Base-by-base conservation (phyloP, 53 echinoderm and acorn worm genomes). In the Holothuria scabra region DNA sequence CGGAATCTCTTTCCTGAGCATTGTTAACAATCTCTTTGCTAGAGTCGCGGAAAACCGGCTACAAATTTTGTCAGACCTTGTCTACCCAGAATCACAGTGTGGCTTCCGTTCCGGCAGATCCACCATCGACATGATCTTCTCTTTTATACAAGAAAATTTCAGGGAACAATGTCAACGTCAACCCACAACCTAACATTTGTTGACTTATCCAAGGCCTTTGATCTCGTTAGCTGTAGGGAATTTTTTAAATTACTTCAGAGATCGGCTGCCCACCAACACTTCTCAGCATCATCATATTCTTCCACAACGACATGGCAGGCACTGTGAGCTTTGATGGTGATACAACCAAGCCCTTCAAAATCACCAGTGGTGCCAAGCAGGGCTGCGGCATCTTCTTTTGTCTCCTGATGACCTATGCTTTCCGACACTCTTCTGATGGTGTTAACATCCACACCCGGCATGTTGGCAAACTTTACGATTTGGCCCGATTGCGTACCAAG, bases 331-430 rank as follows among this genome's bases (percentile, higher is more conserved):
- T 66, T 29, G 66, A 29, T 29, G 66, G 28, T 0, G 30, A 66
- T 66, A 66, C 66, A 66, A 9, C 26, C 33, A 46, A 25, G 29
- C 44, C 71, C 48, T 90, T 90, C 69, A 34, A 46, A 5, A 88
- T 89, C 44, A 83, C 33, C n/a, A 85, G 70, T 79, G 85, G 88
- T 3, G 88, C 82, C 48, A 92, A 92, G 80, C 92, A 92, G 55
- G 85, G 92, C 8, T 91, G 88, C 67, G 59, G 13, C 30, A 85
- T 74, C 19, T 74, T 37, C 46, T 85, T 70, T 57, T 64, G 64
- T 63, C 60, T 86, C 66, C 63, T 86, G 56, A 67, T 85, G 55
- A 8, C 66, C n/a, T 56, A 66, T 35, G 75, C 75, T 30, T 70
- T 56, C 24, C 56, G 10, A 12, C 29, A 58, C 72, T 56, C 69